A percentile compares a stretch with the other conserved stretches of the same genome.
These are phyloP conservation scores for Engraulis encrasicolus DNA, from an alignment of 2,113 vertebrate species.

Conservation along the genomic window DNA sequence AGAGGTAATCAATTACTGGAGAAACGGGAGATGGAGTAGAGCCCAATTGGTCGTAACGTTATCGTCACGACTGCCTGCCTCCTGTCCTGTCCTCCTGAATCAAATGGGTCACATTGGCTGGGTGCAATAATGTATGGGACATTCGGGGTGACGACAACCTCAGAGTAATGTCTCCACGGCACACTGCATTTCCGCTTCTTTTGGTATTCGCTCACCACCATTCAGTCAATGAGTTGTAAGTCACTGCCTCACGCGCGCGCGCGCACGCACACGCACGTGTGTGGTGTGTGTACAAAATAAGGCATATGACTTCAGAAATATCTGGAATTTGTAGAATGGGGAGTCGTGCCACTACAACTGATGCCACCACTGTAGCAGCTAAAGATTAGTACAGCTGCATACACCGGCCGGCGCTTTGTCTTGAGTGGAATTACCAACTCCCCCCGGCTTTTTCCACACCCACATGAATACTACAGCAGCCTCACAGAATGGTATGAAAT, in stretches of 20 bases:
- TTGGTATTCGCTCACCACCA: background rate
- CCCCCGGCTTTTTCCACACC: background rate
- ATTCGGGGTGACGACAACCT: background rate
- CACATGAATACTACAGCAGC: background rate
- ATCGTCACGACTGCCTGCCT: background rate
- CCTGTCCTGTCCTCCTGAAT: too few species aligned
- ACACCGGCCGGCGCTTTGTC: background rate
- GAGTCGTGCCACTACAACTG: background rate
- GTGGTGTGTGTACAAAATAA: too few species aligned
- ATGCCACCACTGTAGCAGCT: background rate
- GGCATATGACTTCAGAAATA: background rate
- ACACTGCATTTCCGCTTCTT: background rate
- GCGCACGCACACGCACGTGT: background rate
- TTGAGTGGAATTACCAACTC: constrained; percentile 3
- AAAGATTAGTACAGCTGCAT: background rate
- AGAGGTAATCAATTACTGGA: background rate
- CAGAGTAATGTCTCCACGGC: background rate
- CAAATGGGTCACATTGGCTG: background rate
- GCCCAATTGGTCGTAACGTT: background rate
- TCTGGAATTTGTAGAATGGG: background rate
- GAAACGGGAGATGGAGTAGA: background rate
- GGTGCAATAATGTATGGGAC: background rate
- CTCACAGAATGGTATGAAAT: background rate
- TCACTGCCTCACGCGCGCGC: too few species aligned
- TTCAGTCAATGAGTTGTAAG: background rate